Percentiles rank a stretch among this genome's conserved stretches.
Evolutionary conservation across 2,113 vertebrate genomes (phyloP).

Genomic region (Hydropotes inermis): DNA sequence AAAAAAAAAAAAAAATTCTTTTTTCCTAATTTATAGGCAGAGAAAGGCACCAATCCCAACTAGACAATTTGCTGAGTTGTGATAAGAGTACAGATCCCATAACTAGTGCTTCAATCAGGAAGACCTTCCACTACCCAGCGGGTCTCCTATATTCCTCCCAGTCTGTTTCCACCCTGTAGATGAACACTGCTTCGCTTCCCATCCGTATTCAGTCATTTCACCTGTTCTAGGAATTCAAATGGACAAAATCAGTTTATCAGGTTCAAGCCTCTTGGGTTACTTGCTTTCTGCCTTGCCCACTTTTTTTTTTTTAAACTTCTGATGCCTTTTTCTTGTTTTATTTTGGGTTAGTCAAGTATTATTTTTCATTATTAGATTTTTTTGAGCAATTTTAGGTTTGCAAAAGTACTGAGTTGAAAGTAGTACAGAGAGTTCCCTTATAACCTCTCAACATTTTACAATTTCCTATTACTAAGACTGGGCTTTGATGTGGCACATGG

Average conservation of each 20-base stretch:
- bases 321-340: neutral
- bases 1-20: neutral
- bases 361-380: neutral
- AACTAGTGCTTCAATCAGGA: neutral
- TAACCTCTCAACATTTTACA: neutral
- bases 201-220: neutral
- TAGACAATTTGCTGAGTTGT: neutral
- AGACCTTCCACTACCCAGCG: neutral
- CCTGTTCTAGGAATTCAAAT: neutral
- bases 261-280: neutral
- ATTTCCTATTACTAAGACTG: neutral
- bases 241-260: neutral
- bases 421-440: neutral
- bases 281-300: neutral
- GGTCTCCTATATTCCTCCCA: neutral
- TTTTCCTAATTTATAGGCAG: neutral
- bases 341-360: neutral
- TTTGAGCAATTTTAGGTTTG: neutral
- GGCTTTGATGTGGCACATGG: neutral
- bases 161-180: neutral
- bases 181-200: neutral
- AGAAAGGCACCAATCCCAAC: neutral
- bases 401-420: neutral
- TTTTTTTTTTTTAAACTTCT: neutral
- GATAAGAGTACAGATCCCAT: neutral